These are phyloP conservation scores for Aplocera efformata DNA, from an alignment of 2,888 invertebrate species.

Conservation along the genomic window DNA sequence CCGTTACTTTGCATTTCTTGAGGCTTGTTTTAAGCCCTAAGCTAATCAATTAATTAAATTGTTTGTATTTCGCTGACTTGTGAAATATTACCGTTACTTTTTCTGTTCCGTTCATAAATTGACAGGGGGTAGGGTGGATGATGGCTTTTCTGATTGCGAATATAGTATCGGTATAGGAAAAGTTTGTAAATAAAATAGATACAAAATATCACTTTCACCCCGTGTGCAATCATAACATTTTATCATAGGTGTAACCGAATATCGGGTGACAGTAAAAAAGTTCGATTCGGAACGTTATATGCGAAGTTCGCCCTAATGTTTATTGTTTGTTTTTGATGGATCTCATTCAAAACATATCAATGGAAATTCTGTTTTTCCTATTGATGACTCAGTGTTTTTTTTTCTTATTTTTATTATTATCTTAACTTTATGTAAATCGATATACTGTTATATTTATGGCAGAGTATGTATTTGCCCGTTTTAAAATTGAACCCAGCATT, in stretches of 20 bases:
- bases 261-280: constrained; percentile 69
- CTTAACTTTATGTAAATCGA: no score
- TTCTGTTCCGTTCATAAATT: constrained; percentile 30
- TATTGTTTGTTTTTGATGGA: constrained; percentile 60
- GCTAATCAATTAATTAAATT: constrained; percentile 75
- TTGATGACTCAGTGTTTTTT: constrained; percentile 1
- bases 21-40: constrained; percentile 59
- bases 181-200: constrained; percentile 75
- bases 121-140: constrained; percentile 37
- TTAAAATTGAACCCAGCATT: no score
- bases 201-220: constrained; percentile 58
- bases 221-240: constrained; percentile 63
- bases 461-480: no score
- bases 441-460: no score
- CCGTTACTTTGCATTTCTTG: constrained; percentile 62
- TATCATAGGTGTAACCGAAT: constrained; percentile 77
- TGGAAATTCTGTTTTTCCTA: constrained; percentile 13
- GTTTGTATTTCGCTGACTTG: constrained; percentile 46
- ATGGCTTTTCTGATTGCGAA: constrained; percentile 58
- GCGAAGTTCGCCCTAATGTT: constrained; percentile 56
- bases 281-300: constrained; percentile 53
- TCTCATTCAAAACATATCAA: constrained; percentile 37
- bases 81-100: constrained; percentile 26
- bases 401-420: no score
- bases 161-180: constrained; percentile 57